Percentiles rank a stretch among this genome's conserved stretches.
Evolutionary conservation across 2,888 invertebrate genomes (phyloP).

Genomic region (Drosophila parthenogenetica): DNA sequence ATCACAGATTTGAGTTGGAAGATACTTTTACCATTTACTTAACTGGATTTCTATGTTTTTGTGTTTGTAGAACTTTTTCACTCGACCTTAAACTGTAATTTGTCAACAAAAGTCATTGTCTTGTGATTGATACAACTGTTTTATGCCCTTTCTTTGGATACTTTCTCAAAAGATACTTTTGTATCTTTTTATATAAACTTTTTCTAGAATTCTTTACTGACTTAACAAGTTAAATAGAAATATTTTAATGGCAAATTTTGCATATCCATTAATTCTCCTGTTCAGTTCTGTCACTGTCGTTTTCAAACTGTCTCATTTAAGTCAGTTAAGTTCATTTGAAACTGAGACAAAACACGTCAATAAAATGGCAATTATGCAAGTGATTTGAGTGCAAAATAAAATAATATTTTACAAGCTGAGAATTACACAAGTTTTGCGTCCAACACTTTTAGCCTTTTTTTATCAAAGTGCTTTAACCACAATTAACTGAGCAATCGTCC

Average conservation of each 20-base stretch:
- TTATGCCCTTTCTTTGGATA: too few species aligned
- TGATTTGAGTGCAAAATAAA: slow-evolving; percentile 5
- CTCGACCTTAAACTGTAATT: neutral
- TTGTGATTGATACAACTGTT: too few species aligned
- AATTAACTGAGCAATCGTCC: slow-evolving; percentile 60
- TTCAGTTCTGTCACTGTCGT: neutral
- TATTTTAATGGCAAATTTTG: neutral
- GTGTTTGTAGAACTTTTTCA: slow-evolving; percentile 4
- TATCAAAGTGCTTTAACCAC: slow-evolving; percentile 28
- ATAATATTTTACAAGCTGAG: slow-evolving; percentile 8
- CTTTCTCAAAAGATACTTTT: too few species aligned
- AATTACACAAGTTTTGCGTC: slow-evolving; percentile 12
- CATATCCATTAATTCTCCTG: neutral
- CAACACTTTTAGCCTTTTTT: slow-evolving; percentile 1
- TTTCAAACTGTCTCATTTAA: slow-evolving; percentile 12
- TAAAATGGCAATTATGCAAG: slow-evolving; percentile 59
- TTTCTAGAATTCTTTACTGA: too few species aligned
- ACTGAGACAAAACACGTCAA: slow-evolving; percentile 64
- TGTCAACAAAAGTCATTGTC: neutral
- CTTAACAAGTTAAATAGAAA: too few species aligned
- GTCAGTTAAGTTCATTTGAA: slow-evolving; percentile 24
- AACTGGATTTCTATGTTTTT: neutral
- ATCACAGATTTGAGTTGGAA: neutral
- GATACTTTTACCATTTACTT: slow-evolving; percentile 12
- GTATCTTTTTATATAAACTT: too few species aligned